Base-by-base conservation (phyloP, 2,797 vertebrate genomes). In the Sebastes aleutianus region DNA sequence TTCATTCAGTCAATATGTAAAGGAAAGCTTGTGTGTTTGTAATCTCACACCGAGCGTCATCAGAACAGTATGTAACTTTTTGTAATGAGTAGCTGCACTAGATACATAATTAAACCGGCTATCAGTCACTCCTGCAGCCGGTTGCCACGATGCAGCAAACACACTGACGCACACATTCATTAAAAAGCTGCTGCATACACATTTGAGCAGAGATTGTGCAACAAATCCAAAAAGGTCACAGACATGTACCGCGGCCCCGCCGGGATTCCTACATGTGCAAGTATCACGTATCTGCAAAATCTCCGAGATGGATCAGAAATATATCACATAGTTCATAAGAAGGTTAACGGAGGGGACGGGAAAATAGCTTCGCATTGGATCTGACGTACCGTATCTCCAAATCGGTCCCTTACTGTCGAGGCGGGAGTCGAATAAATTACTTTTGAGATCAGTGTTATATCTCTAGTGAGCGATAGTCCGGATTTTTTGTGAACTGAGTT, bases 241-340 rank as follows among this genome's bases (percentile, higher is more conserved):
- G 85, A 88, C 88, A 58, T 85, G 86, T 80, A 85, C 27, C 47
- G 67, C 43, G 1, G 68, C 67, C 77, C 79, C 53, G 27, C 75
- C 56, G 84, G 84, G 84, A 91, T 82, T 86, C 79, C 85, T 73
- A 64, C 88, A 89, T 78, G 74, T 92, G 85, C 77, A 83, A 85
- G 85, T 91, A 84, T 90, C 90, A 89, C 82, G 1, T 93, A 88
- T 89, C 90, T 91, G 92, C 84, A 88, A 85, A 88, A 93, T 93
- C 56, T 94, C 85, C 82, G 27, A 86, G 86, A 88, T 79, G 76
- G 80, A 90, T 91, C 86, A 83, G 82, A 93, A 92, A 93, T 93
- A 79, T 54, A 86, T 92, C 89, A 91, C 85, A 31, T 89, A 66
- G 78, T 80, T 90, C 85, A 64, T 65, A 77, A 78, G 82, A 83